Percentiles rank a stretch among this genome's conserved stretches.
These are phyloP conservation scores for Theristicus caerulescens DNA, from an alignment of 2,113 vertebrate species.

Conservation along the genomic window DNA sequence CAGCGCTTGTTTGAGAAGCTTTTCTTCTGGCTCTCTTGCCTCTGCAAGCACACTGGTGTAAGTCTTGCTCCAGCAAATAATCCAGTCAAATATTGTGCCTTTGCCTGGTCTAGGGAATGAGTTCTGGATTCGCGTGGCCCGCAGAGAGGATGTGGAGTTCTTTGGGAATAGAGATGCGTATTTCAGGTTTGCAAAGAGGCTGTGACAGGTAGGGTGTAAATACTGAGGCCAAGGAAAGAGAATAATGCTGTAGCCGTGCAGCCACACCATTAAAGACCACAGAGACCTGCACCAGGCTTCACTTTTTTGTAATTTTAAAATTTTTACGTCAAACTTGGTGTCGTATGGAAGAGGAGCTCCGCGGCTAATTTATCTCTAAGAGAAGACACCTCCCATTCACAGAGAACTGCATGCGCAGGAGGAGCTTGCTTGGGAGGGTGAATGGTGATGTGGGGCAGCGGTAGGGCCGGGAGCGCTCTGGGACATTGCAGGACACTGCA, in stretches of 20 bases:
- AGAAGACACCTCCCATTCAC: background rate
- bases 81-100: background rate
- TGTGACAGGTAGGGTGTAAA: background rate
- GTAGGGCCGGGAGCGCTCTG: background rate
- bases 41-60: background rate
- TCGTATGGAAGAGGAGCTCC: background rate
- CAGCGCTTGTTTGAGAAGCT: background rate
- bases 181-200: background rate
- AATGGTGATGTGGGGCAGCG: background rate
- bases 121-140: background rate
- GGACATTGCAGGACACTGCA: background rate
- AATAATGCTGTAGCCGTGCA: background rate
- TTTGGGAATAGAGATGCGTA: fast-evolving
- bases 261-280: background rate
- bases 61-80: background rate
- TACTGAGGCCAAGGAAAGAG: background rate
- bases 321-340: background rate
- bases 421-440: background rate
- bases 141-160: background rate
- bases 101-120: background rate
- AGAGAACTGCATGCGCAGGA: background rate
- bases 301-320: background rate
- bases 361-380: background rate
- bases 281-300: background rate
- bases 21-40: background rate